These are phyloP conservation scores for Poeciliopsis paucimaculata DNA, from an alignment of 2,797 vertebrate species.

Conservation along the genomic window DNA sequence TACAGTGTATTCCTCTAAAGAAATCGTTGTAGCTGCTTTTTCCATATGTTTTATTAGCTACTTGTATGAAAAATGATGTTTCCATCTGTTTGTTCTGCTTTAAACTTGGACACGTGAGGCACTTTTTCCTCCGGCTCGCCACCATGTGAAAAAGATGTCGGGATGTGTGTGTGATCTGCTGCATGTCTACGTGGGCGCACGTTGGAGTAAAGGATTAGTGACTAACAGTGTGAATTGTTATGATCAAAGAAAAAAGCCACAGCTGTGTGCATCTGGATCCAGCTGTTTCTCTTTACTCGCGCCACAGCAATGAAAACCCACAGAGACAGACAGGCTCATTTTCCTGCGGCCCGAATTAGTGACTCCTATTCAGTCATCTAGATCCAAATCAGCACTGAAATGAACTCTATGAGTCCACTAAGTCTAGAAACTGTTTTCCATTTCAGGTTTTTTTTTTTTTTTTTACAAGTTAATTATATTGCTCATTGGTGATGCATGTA, in stretches of 20 bases:
- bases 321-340: conserved; percentile 30
- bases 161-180: conserved; percentile 3
- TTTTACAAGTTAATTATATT: neutral
- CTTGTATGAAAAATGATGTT: conserved; percentile 19
- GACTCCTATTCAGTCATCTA: neutral
- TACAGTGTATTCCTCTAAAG: conserved; percentile 40
- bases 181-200: conserved; percentile 6
- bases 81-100: conserved; percentile 44
- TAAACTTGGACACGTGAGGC: conserved; percentile 18
- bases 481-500: neutral
- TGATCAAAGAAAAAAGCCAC: conserved; percentile 42
- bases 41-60: conserved; percentile 19
- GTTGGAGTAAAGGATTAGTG: conserved; percentile 61
- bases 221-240: conserved; percentile 52
- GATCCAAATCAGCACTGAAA: neutral
- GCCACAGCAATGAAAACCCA: conserved; percentile 28
- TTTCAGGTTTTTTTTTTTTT: neutral
- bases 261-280: conserved; percentile 62
- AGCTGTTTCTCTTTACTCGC: conserved; percentile 55
- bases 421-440: neutral
- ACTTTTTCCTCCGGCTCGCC: conserved; percentile 22
- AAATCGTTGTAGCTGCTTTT: conserved; percentile 20
- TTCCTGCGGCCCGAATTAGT: conserved; percentile 1
- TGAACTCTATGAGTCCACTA: neutral
- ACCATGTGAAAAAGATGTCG: conserved; percentile 3